A percentile compares a stretch with the other conserved stretches of the same genome.
Evolutionary conservation across 2,113 vertebrate species (phyloP).

Genomic region (Callospermophilus lateralis): DNA sequence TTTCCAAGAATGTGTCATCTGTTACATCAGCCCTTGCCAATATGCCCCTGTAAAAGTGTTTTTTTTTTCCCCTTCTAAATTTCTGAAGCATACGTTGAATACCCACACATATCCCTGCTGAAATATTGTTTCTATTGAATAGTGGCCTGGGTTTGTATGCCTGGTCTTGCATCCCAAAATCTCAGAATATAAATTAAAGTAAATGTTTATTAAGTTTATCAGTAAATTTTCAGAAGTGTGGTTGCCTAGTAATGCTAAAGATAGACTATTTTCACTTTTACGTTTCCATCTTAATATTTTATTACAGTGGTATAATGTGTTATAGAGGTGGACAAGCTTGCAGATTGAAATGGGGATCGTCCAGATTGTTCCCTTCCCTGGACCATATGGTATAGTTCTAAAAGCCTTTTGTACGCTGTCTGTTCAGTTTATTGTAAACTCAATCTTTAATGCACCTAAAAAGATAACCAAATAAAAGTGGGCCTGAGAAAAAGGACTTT

Average conservation of each 20-base stretch:
- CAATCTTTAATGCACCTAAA: conserved; percentile 87
- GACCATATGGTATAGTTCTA: conserved; percentile 92
- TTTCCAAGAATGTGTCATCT: conserved; percentile 91
- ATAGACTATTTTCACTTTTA: conserved; percentile 86
- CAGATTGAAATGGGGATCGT: conserved; percentile 90
- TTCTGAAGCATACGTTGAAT: conserved; percentile 87
- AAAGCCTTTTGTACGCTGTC: conserved; percentile 92
- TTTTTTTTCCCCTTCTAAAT: conserved; percentile 68
- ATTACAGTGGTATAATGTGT: conserved; percentile 90
- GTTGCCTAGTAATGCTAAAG: conserved; percentile 84
- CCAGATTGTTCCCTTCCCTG: conserved; percentile 91
- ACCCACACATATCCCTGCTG: conserved; percentile 85
- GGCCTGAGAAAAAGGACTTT: conserved; percentile 77
- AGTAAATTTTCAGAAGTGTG: conserved; percentile 77
- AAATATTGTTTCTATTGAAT: conserved; percentile 85
- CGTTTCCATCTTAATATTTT: conserved; percentile 90
- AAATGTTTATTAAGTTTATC: conserved; percentile 83
- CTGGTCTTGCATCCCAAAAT: conserved; percentile 81
- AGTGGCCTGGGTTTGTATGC: conserved; percentile 83
- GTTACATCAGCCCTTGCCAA: conserved; percentile 88
- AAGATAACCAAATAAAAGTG: conserved; percentile 84
- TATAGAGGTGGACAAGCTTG: conserved; percentile 90
- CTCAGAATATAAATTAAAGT: conserved; percentile 82
- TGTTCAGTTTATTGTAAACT: conserved; percentile 91
- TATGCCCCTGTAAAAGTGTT: conserved; percentile 85